Base-by-base conservation (phyloP, 2,113 vertebrate species). In the Lontra canadensis region DNA sequence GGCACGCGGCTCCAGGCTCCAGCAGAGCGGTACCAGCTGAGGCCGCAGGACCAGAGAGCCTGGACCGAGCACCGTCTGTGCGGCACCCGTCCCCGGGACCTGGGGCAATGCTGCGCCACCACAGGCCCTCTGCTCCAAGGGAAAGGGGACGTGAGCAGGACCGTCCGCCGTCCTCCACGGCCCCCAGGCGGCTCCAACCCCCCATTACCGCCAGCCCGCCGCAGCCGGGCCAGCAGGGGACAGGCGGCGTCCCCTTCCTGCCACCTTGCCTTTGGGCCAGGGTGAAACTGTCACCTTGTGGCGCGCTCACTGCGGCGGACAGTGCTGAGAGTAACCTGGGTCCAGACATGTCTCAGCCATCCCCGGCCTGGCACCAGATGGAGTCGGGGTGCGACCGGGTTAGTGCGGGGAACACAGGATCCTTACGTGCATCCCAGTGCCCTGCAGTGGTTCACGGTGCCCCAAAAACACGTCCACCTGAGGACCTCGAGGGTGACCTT, bases 371-470 rank as follows among this genome's bases (percentile, higher is more conserved):
- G 44, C 3, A 7, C 44, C 14, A 15, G 26, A 29, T 26, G 31
- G 44, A 78, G 6, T 15, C 7, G 0, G 14, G 14, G 8, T 10
- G 42, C 26, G 3, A 9, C 29, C 29, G 8, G 29, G 1, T 34
- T 18, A 9, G 9, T 1, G 8, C 9, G 29, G 44, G 15, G 47
- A 23, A 8, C 25, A 1, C 15, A 10, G 67, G 18, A 4, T 10
- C 4, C 34, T 36, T 10, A 36, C 8, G 1, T 8, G 4, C 15
- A 26, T 76, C 42, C 42, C 44, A 1, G 2, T 4, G 25, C 26
- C 6, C 26, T 9, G 74, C 25, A 12, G 23, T 74, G 26, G 42
- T 4, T 17, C 67, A 4, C 1, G 14, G 29, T 15, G 74, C 26
- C 14, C 31, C 29, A 21, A 31, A 49, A 31, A 79, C 74, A 29